These are phyloP conservation scores for Physocephala rufipes DNA, from an alignment of 2,888 invertebrate species.

Conservation along the genomic window DNA sequence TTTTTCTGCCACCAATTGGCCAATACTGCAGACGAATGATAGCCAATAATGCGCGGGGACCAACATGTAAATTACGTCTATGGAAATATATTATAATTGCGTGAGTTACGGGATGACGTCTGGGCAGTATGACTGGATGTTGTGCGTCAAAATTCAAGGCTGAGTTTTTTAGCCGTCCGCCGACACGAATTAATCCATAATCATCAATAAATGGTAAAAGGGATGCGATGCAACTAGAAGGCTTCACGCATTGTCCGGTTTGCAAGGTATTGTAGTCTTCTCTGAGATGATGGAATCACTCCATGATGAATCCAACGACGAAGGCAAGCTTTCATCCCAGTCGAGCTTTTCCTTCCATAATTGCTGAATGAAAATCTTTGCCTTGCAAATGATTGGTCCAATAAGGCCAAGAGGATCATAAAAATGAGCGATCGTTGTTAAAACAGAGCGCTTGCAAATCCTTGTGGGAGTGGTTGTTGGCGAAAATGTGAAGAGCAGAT, in stretches of 20 bases:
- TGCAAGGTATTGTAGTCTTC: not conserved
- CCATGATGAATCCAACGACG: not conserved
- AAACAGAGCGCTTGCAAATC: not conserved
- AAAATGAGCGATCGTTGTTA: conserved; percentile 4
- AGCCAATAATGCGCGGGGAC: conserved; percentile 41
- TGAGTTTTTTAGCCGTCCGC: conserved; percentile 25
- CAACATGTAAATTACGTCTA: conserved; percentile 37
- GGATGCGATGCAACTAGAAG: conserved; percentile 27
- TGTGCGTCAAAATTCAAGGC: no score
- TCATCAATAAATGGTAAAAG: conserved; percentile 39
- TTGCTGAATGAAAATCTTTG: conserved; percentile 18
- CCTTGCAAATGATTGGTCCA: not conserved
- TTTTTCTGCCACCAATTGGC: conserved; percentile 42
- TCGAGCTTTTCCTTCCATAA: conserved; percentile 16
- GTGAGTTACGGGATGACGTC: not conserved
- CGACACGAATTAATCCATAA: conserved; percentile 33
- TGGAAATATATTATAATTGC: conserved; percentile 38
- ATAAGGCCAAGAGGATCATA: conserved; percentile 14
- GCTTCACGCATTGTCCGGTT: conserved; percentile 17
- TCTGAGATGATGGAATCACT: conserved; percentile 22
- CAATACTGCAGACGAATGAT: conserved; percentile 42
- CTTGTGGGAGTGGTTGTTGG: not conserved
- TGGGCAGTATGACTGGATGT: no score
- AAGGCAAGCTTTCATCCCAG: conserved; percentile 14
- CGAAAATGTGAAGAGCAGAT: not conserved